phyloP scores from a whole-genome alignment of 2,113 vertebrate genomes.

The Micronycteris hirsuta region DNA sequence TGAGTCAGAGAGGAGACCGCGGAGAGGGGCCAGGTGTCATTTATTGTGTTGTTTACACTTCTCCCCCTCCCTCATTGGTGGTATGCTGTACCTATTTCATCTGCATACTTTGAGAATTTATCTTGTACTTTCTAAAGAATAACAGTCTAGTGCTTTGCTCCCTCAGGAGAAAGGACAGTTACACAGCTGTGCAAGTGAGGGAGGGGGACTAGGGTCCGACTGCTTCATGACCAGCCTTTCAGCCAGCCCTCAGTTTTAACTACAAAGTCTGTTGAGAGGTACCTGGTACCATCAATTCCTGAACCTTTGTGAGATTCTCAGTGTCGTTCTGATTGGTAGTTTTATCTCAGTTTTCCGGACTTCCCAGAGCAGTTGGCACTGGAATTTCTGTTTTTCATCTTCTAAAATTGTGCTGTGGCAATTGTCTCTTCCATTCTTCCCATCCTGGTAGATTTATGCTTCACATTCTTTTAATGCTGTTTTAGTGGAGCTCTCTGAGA shows the following conservation, averaged over 20 bases:
- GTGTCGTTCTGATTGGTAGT: background rate
- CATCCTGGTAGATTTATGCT: background rate
- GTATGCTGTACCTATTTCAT: background rate
- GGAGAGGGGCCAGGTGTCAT: background rate
- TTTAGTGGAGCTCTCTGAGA: background rate
- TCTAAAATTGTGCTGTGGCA: background rate
- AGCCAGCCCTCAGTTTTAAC: background rate
- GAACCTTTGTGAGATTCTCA: background rate
- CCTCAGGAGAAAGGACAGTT: background rate
- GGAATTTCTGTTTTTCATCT: background rate
- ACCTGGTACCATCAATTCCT: background rate
- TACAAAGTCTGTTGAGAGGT: background rate
- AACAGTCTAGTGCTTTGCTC: background rate
- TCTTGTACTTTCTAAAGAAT: background rate
- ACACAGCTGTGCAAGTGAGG: background rate
- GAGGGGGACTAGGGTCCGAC: background rate
- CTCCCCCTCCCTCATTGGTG: background rate
- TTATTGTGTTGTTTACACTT: background rate
- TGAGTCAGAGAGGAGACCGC: background rate
- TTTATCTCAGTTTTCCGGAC: background rate
- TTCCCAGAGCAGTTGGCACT: background rate
- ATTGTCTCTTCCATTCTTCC: background rate
- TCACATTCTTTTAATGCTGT: background rate
- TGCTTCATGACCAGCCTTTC: background rate
- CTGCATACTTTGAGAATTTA: background rate